A percentile compares a stretch with the other conserved stretches of the same genome.
Conservation (phyloP, 2,797 vertebrate species). For the Discoglossus pictus region DNA sequence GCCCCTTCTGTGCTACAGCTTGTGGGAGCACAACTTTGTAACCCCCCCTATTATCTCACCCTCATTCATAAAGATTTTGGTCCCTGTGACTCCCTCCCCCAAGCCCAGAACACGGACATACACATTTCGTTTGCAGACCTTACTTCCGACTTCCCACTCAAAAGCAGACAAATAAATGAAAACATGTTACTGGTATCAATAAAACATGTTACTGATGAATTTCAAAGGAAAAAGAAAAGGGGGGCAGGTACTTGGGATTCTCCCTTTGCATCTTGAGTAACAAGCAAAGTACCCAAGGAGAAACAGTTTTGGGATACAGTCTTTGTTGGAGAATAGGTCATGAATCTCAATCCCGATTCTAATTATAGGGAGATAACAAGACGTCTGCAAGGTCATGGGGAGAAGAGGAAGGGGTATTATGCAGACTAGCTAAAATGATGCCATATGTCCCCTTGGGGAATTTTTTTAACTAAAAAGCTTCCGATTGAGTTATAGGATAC, state of each 20-base stretch:
- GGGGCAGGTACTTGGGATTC: too few relatives aligned
- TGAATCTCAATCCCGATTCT: background rate
- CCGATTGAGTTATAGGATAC: constrained; percentile 16
- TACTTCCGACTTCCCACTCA: constrained; percentile 21
- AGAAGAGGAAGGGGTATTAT: background rate
- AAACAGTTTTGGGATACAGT: too few relatives aligned
- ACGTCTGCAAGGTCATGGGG: background rate
- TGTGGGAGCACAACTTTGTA: constrained; percentile 49
- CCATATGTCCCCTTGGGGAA: constrained; percentile 27
- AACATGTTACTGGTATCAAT: constrained; percentile 24
- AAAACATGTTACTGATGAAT: constrained; percentile 14
- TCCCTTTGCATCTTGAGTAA: too few relatives aligned
- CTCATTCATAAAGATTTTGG: constrained; percentile 37
- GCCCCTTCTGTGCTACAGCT: constrained; percentile 33
- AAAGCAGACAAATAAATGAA: constrained; percentile 2
- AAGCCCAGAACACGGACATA: constrained; percentile 3
- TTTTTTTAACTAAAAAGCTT: constrained; percentile 18
- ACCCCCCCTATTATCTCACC: constrained; percentile 43
- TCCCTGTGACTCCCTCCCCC: constrained; percentile 26
- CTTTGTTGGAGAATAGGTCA: too few relatives aligned
- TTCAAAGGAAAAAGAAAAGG: constrained; percentile 8
- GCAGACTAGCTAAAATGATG: constrained; percentile 28
- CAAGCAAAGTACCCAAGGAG: too few relatives aligned
- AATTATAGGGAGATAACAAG: background rate
- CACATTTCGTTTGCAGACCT: background rate